Conservation (phyloP, 2,113 vertebrate genomes). For the Toxotes chatareus region DNA sequence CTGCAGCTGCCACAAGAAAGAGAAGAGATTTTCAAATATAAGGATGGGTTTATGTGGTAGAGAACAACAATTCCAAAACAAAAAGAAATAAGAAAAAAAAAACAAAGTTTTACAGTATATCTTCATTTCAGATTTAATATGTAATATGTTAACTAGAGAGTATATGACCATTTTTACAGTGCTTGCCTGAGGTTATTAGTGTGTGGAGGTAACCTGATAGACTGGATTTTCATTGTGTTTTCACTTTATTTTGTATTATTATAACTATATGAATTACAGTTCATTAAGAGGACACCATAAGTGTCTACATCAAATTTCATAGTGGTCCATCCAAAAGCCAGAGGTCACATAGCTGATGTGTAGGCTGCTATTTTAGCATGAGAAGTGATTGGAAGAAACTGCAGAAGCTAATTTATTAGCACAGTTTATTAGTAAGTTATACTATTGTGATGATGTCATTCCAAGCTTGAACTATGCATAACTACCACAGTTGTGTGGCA, state of each 20-base stretch:
- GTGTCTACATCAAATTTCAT: neutral
- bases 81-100: neutral
- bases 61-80: neutral
- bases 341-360: neutral
- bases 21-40: too few relatives aligned
- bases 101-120: neutral
- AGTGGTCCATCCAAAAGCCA: too few relatives aligned
- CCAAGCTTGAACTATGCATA: neutral
- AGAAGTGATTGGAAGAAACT: neutral
- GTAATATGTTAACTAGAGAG: neutral
- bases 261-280: neutral
- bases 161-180: neutral
- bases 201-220: neutral
- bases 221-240: neutral
- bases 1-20: neutral
- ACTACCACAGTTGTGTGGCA: neutral
- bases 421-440: neutral
- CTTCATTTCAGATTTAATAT: neutral
- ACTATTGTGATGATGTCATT: neutral
- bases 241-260: neutral
- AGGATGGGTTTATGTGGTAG: neutral
- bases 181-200: neutral
- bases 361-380: neutral
- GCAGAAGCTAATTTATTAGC: neutral
- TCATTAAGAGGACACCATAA: neutral